Evolutionary conservation across 2,888 invertebrate genomes (phyloP), one percentile per base, ranked within the genome.

Genomic region (Julus scandinavius): DNA sequence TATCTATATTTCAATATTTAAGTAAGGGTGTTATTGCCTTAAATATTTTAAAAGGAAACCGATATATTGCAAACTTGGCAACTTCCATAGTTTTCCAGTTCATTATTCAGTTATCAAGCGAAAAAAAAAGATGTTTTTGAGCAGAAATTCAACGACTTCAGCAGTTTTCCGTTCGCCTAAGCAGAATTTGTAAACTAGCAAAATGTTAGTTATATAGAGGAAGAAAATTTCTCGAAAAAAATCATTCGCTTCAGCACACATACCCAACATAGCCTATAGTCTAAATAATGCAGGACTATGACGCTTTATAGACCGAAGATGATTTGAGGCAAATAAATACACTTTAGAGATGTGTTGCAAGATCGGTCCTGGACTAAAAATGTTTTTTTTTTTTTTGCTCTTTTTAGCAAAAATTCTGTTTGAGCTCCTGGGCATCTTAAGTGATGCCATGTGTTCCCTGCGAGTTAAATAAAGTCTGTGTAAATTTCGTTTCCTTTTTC

Each of bases 401-500:
- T 63, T 63, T 63, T 63, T 63, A 17, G 17, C 63, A 63, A 63
- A 63, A 63, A 63, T n/a, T 63, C 63, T 17, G 17, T 63, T 63
- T 63, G 17, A 63, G 40, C 84, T 84, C 45, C 40, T 84, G 84
- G 84, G 45, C 84, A 84, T 84, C 45, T 84, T 84, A 84, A 84
- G 84, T 84, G 45, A 84, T 84, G 84, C 84, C 84, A 84, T 84
- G 84, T 84, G 41, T 84, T 84, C 40, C 20, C 40, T 84, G 6
- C 84, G 84, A 20, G 45, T 84, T 45, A 84, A 84, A 84, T 84
- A 84, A 41, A 84, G 84, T 84, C 40, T 7, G 84, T 84, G 84
- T 84, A 84, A 84, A 84, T 84, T 84, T 84, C 40, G 84, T 84
- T 84, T 84, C 45, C 84, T 84, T 84, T 45, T 84, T 84, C 84